Conservation (phyloP, 2,113 vertebrate genomes). For the Gobiocypris rarus region DNA sequence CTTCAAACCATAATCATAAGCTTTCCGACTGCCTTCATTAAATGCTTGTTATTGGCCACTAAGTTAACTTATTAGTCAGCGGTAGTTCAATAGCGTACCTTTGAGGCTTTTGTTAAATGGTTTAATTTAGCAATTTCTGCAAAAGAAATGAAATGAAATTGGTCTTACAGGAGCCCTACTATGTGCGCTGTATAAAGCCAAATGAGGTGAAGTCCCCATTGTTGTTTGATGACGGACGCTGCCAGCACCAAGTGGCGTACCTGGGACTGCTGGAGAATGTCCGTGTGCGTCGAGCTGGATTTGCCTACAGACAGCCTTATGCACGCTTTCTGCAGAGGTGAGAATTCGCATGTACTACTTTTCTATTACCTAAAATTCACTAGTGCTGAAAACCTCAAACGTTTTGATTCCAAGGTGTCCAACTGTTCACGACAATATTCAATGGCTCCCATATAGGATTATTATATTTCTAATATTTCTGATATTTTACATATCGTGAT, state of each 20-base stretch:
- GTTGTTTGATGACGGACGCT: conserved; percentile 81
- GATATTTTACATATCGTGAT: too few relatives aligned
- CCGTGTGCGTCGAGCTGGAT: conserved; percentile 88
- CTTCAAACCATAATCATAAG: neutral
- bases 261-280: conserved; percentile 94
- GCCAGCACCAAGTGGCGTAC: conserved; percentile 89
- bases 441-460: neutral
- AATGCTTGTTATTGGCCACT: neutral
- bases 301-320: conserved; percentile 91
- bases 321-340: conserved; percentile 89
- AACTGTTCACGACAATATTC: neutral
- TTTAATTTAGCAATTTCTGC: neutral
- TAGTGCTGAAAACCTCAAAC: neutral
- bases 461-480: neutral
- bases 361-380: neutral
- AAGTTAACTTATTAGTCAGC: neutral
- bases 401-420: neutral
- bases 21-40: neutral
- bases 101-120: neutral
- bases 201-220: conserved; percentile 85
- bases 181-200: conserved; percentile 92
- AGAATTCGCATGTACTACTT: conserved; percentile 39
- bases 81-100: neutral
- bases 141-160: neutral
- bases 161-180: conserved; percentile 86